These are phyloP conservation scores for Stenurella melanura DNA, from an alignment of 2,888 invertebrate genomes.

Conservation along the genomic window DNA sequence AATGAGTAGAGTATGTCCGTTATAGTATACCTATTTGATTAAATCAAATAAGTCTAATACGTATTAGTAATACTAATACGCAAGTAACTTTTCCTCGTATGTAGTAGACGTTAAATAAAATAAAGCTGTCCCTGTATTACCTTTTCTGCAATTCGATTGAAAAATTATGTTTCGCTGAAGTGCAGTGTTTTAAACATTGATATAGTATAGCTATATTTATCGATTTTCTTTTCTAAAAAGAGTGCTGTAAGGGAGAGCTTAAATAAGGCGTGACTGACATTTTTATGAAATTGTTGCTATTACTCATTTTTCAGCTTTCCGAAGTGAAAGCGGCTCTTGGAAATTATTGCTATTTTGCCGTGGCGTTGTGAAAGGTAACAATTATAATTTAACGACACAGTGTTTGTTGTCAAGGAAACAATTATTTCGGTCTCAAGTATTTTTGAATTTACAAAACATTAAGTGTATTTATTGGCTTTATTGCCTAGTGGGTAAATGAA, in stretches of 20 bases:
- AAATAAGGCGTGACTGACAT: slow-evolving; percentile 51
- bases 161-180: slow-evolving; percentile 46
- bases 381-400: not conserved
- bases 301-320: slow-evolving; percentile 38
- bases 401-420: not conserved
- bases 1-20: no score
- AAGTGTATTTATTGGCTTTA: no score
- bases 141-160: slow-evolving; percentile 47
- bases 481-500: no score
- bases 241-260: slow-evolving; percentile 44
- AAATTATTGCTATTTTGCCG: slow-evolving; percentile 14
- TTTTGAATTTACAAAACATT: no score
- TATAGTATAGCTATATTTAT: slow-evolving; percentile 50
- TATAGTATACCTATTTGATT: no score
- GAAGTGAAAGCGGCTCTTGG: slow-evolving; percentile 22
- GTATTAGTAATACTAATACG: no score
- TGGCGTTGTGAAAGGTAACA: slow-evolving; percentile 1
- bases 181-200: slow-evolving; percentile 49
- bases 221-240: slow-evolving; percentile 48
- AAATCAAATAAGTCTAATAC: no score
- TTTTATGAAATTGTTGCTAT: slow-evolving; percentile 49
- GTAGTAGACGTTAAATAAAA: no score
- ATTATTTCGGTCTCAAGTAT: no score
- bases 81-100: no score
- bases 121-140: slow-evolving; percentile 24